Evolutionary conservation across 2,797 vertebrate genomes (phyloP), one percentile per base, ranked within the genome.

Genomic region (Pangasius macronema): DNA sequence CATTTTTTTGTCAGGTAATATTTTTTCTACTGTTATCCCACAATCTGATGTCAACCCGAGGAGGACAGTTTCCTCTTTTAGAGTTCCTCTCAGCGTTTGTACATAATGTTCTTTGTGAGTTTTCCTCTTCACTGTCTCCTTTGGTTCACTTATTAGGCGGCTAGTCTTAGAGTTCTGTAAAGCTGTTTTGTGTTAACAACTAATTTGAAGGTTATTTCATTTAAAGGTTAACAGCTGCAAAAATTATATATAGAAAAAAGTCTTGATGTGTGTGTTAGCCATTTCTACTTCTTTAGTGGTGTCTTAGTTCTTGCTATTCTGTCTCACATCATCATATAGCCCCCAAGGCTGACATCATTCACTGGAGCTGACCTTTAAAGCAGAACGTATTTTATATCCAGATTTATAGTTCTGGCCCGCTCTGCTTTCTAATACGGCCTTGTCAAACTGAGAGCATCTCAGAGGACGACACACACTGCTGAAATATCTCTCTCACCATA

Each of bases 311-410:
- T 24, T 80, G 33, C 11, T 80, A 57, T 39, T 24, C 33, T 80
- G 18, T 80, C 53, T 22, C 53, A 57, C 10, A 57, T 57, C 51
- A 79, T 55, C 53, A 36, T 59, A 80, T 59, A 39, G 33, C 5
- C 33, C 33, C 55, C 89, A 85, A 88, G 79, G 88, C 88, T 36
- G 85, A 91, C 93, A 94, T 95, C 84, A 57, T 90, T 94, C 91
- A 93, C 85, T 88, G 81, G 79, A 83, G 68, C 70, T 89, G 90
- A 93, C 93, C 92, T 86, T 82, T 86, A 86, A 89, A 89, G 91
- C 91, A 89, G 57, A 82, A 84, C 91, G 90, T 93, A 93, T 61
- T 91, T 93, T 89, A 84, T 70, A 39, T 67, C 88, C 83, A 91
- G 90, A 94, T 93, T 92, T 93, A 93, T 81, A 59, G 77, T 16